Base-by-base conservation (phyloP, 2,888 invertebrate genomes). In the Leptarthrus brevirostris region DNA sequence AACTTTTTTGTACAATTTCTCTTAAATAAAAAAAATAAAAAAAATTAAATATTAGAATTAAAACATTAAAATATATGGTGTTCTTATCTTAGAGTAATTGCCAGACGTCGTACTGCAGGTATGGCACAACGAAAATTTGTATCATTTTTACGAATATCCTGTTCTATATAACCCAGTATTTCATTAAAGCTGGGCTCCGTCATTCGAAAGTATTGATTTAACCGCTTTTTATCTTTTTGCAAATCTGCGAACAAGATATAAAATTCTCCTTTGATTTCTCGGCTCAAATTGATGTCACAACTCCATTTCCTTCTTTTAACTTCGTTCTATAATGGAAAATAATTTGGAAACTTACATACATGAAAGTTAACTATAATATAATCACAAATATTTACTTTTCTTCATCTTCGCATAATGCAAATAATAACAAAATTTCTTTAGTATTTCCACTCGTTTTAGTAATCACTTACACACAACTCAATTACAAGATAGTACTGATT, bases 371-470 rank as follows among this genome's bases (percentile, higher is more conserved):
- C 12, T 44, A 2, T 44, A 44, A 44, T 44, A 44, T 44, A 14
- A 12, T 44, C 44, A 14, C 44, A 44, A 44, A 44, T 44, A 44
- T 12, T 44, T 14, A 12, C 44, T 44, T n/a, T n/a, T n/a, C n/a
- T n/a, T n/a, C n/a, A n/a, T n/a, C n/a, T n/a, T n/a, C n/a, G n/a
- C n/a, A n/a, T 44, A 44, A 14, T 12, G 12, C 12, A 44, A 44
- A 44, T 44, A 1, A 44, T 12, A 44, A 14, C 20, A 54, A 22
- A 2, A 3, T 8, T 24, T 54, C 54, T 54, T 54, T 24, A 22
- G 26, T 54, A 54, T 54, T 54, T 54, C 26, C 54, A 54, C 54
- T 54, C 54, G 24, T 54, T 54, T 54, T 14, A 54, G 24, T 54
- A n/a, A n/a, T n/a, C n/a, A n/a, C n/a, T n/a, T n/a, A n/a, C n/a